These are phyloP conservation scores for Andrena bucephala DNA, from an alignment of 2,888 invertebrate genomes.

Conservation along the genomic window DNA sequence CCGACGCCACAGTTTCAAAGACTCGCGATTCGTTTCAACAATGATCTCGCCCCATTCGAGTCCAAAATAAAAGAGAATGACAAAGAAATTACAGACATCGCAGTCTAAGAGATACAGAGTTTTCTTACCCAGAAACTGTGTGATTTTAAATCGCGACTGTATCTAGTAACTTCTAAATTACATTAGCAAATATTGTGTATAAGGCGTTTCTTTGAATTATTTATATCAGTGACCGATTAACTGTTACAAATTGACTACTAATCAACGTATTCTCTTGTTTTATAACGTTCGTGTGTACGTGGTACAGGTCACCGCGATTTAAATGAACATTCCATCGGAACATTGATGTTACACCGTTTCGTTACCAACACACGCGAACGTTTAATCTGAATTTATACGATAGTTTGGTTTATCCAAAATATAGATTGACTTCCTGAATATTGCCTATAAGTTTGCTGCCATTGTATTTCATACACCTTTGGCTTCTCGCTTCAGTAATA, in stretches of 20 bases:
- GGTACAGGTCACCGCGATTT: constrained; percentile 48
- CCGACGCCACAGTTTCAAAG: constrained; percentile 22
- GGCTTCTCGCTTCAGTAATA: constrained; percentile 83
- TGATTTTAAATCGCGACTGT: constrained; percentile 42
- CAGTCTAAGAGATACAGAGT: constrained; percentile 32
- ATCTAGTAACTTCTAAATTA: constrained; percentile 50
- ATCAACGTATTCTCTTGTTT: constrained; percentile 32
- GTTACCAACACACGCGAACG: constrained; percentile 44
- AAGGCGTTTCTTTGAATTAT: constrained; percentile 56
- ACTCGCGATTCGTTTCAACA: constrained; percentile 23
- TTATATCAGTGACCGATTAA: constrained; percentile 50
- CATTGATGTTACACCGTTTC: constrained; percentile 29
- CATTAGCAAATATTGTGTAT: constrained; percentile 58
- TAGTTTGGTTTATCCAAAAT: constrained; percentile 74
- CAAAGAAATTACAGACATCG: constrained; percentile 36
- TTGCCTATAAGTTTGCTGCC: constrained; percentile 69
- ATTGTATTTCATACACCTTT: constrained; percentile 79
- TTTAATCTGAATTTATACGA: constrained; percentile 56
- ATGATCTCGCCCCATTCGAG: constrained; percentile 1
- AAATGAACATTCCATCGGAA: constrained; percentile 44
- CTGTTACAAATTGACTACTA: constrained; percentile 60
- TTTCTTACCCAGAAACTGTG: constrained; percentile 42
- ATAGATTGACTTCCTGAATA: constrained; percentile 73
- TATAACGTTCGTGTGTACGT: constrained; percentile 38
- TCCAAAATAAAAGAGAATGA: constrained; percentile 34